phyloP scores from a whole-genome alignment of 2,888 invertebrate species.

The Polydrusus pterygomalis region DNA sequence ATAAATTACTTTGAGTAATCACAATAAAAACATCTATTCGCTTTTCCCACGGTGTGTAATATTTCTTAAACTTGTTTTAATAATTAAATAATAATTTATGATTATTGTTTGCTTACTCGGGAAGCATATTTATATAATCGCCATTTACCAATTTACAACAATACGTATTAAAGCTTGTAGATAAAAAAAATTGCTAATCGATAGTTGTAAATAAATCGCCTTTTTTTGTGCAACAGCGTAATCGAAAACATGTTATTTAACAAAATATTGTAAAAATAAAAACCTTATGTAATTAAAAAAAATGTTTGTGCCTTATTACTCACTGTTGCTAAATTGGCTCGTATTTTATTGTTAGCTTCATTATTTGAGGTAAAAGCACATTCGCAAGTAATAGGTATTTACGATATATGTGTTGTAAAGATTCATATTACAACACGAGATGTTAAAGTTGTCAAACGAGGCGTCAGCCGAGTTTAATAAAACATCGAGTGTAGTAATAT shows the following conservation, averaged over 20 bases:
- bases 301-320: background rate
- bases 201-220: background rate
- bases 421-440: too few relatives aligned
- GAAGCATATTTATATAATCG: background rate
- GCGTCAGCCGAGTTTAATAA: too few relatives aligned
- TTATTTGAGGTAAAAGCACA: too few relatives aligned
- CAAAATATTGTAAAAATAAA: background rate
- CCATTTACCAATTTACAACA: background rate
- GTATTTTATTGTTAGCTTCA: too few relatives aligned
- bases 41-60: background rate
- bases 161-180: background rate
- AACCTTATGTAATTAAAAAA: background rate
- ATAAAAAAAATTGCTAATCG: slow-evolving; percentile 2
- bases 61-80: background rate
- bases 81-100: background rate
- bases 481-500: too few relatives aligned
- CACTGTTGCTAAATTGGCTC: background rate
- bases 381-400: too few relatives aligned
- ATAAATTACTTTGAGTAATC: too few relatives aligned
- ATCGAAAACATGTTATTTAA: slow-evolving; percentile 5
- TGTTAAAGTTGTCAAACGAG: too few relatives aligned
- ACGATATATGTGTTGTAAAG: too few relatives aligned
- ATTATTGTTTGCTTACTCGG: background rate
- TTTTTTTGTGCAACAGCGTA: background rate
- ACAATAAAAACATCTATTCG: too few relatives aligned